A percentile compares a stretch with the other conserved stretches of the same genome.
phyloP scores from a whole-genome alignment of 2,888 invertebrate genomes.

The Agrenia bidenticulata region DNA sequence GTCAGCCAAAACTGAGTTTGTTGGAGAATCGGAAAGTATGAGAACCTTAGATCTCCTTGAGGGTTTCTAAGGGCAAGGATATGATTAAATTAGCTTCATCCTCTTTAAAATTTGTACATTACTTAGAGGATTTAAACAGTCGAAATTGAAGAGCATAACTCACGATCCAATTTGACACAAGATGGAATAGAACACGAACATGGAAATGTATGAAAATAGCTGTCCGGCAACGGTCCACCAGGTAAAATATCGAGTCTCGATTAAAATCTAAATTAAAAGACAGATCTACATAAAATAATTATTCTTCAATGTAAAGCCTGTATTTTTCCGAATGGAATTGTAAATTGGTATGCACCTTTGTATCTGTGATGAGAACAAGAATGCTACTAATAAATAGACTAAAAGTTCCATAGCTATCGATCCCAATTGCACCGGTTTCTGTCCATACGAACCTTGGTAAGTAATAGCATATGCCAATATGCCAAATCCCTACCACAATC shows the following conservation, averaged over 20 bases:
- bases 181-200: constrained; percentile 20
- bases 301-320: too few relatives aligned
- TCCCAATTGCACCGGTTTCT: neutral
- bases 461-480: constrained; percentile 22
- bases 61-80: constrained; percentile 4
- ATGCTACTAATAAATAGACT: constrained; percentile 22
- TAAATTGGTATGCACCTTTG: constrained; percentile 18
- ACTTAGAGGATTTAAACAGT: neutral
- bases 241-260: constrained; percentile 24
- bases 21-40: constrained; percentile 18
- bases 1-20: constrained; percentile 22
- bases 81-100: neutral
- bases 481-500: constrained; percentile 54
- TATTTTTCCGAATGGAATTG: neutral
- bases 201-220: constrained; percentile 18
- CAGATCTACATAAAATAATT: neutral
- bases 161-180: constrained; percentile 19
- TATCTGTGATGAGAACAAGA: constrained; percentile 20
- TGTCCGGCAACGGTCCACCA: constrained; percentile 19
- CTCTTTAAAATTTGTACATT: constrained; percentile 1
- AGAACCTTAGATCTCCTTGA: constrained; percentile 11
- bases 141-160: neutral
- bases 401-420: constrained; percentile 24
- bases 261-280: constrained; percentile 21
- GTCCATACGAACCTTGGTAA: constrained; percentile 24